Base-by-base conservation (phyloP, 2,888 invertebrate species). In the Eumacrocentrus americanus region DNA sequence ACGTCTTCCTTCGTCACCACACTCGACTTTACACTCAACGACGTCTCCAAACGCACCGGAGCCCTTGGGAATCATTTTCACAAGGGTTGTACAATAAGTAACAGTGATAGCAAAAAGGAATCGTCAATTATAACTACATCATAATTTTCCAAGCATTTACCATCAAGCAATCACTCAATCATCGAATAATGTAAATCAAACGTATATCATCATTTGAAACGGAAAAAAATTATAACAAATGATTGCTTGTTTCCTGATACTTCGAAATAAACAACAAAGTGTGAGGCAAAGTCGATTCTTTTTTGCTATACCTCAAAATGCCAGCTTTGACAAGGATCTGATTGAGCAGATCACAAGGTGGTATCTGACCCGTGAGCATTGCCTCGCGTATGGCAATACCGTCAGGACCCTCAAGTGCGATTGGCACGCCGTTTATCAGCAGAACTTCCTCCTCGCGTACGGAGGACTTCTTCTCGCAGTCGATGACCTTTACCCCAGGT, bases 391-490 rank as follows among this genome's bases (percentile, higher is more conserved):
- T 89, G 14, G 88, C 88, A 52, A 85, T 82, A 7, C 89, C 89
- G 73, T 89, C 89, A 61, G 86, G 84, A 11, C 89, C 89, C 70
- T 88, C 88, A 56, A 89, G 78, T 44, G 86, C 85, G 18, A 90
- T 87, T 4, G 87, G 88, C 52, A 87, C 85, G 6, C 90, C 90
- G 78, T 90, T 90, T 70, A 90, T 89, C 70, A 88, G 82, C 42
- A 90, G 80, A 57, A 89, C 86, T 78, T 90, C 90, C 74, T 90
- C 90, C 75, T 89, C 88, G 60, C 87, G 85, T 57, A 89, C 85
- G 58, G 87, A 86, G n/a, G 89, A 88, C 65, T 88, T 88, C 72
- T 89, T 89, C 76, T 89, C 88, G 76, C 89, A 89, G 77, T 90
- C 89, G 60, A 90, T 85, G 64, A 90, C 88, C 81, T 88, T 87